Evolutionary conservation across 2,888 invertebrate genomes (phyloP), one percentile per base, ranked within the genome.

Genomic region (Hirtodrosophila duncani): DNA sequence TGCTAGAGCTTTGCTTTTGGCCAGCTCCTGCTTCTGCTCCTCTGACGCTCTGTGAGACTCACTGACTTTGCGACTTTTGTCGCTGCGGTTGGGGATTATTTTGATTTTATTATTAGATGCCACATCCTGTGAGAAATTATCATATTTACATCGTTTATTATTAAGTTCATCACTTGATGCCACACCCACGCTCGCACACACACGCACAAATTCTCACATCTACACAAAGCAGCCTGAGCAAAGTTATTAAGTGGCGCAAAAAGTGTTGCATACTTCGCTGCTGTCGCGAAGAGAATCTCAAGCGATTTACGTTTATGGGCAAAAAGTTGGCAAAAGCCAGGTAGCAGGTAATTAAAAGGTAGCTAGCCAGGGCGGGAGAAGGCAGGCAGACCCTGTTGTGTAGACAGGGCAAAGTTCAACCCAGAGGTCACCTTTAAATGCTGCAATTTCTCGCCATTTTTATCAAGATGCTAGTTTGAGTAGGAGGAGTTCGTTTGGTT

Each of bases 81-180:
- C 46, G 50, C 44, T 51, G 41, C 52, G 66, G 31, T 46, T 31
- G 52, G 67, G 85, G 85, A 85, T 86, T 86, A 85, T 70, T 84
- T 82, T 85, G 85, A 84, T 85, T 84, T 85, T 84, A 84, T 85
- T 86, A 85, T 86, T 86, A 85, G 84, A 85, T 85, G 77, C 85
- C 86, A 86, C 86, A 86, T 84, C 84, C 85, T 86, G 84, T 75
- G 85, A 80, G 82, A 86, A 86, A 86, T 86, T 86, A 86, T 86
- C 86, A 86, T 86, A 86, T 86, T 86, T 86, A 83, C 82, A 83
- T 86, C 86, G 85, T 86, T 86, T 86, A 86, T 86, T 86, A 86
- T 86, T 86, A 86, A 85, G 82, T 85, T 84, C 84, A 85, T 83
- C 85, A 85, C 85, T 84, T 81, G 81, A 72, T 31, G 41, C 51